phyloP scores from a whole-genome alignment of 1,140 invertebrate genomes.

The Drosophila ambigua region DNA sequence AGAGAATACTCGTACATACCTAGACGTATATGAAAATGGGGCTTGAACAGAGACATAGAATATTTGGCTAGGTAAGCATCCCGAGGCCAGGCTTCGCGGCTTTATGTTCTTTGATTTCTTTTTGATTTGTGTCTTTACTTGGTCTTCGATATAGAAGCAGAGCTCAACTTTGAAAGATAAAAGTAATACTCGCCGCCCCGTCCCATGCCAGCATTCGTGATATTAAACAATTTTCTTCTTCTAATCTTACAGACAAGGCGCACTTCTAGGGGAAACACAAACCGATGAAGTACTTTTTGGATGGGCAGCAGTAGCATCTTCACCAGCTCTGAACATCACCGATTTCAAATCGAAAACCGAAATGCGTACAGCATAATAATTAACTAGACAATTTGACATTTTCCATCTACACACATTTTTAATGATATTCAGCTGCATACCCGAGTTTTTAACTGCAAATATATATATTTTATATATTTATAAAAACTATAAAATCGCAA shows the following conservation, averaged over 20 bases:
- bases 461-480: constrained; percentile 81
- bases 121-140: constrained; percentile 61
- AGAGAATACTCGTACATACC: constrained; percentile 32
- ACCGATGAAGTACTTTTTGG: not conserved
- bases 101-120: constrained; percentile 46
- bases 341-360: constrained; percentile 41
- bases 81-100: constrained; percentile 60
- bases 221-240: not conserved
- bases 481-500: constrained; percentile 72
- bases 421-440: constrained; percentile 66
- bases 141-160: constrained; percentile 57
- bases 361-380: constrained; percentile 30
- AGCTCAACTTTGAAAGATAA: constrained; percentile 77
- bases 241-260: constrained; percentile 39
- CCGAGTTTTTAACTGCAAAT: constrained; percentile 69
- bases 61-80: constrained; percentile 76
- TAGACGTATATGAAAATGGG: constrained; percentile 53
- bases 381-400: constrained; percentile 64
- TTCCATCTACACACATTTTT: constrained; percentile 71
- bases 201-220: not conserved
- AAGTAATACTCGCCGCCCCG: constrained; percentile 46
- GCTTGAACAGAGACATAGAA: constrained; percentile 66
- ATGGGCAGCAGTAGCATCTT: constrained; percentile 12
- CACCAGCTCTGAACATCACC: constrained; percentile 48
- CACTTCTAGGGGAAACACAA: constrained; percentile 10